Evolutionary conservation across 2,797 vertebrate species (phyloP), one percentile per base, ranked within the genome.

Genomic region (Cryptoblepharus egeriae): DNA sequence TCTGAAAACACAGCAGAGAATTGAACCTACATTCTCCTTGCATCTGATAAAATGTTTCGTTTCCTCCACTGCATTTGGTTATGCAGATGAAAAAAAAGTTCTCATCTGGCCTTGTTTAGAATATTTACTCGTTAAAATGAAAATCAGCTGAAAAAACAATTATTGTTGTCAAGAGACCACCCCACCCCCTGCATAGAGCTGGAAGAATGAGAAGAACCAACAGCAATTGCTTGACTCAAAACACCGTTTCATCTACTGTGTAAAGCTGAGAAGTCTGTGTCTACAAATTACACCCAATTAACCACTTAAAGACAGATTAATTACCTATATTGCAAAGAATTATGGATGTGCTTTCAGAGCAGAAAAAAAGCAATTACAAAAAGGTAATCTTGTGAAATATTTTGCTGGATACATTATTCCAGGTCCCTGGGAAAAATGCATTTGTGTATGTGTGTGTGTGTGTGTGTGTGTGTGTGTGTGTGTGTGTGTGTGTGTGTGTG

Each of bases 281-380:
- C 83, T 89, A 81, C 88, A 91, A 93, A 91, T 87, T 81, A 85
- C 83, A 88, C 88, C 87, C 93, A 93, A 93, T 91, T 93, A 92
- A 85, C 85, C 86, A 83, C 90, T 91, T 89, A 90, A 92, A 89
- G 90, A 91, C 91, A 75, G 90, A 93, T 92, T 91, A 93, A 88
- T 82, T 87, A 88, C 90, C 90, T 89, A 91, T 92, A 91, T 7
- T 83, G 75, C 82, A 81, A 79, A 79, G 90, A 92, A 87, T 80
- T 92, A 92, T 87, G 85, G 80, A 77, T 89, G 89, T 42, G 77
- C 85, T 92, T 87, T 84, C 84, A 84, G 64, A 0, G 28, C 1
- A 8, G 63, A 88, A 90, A 85, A 15, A 78, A 67, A 89, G 89
- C 7, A 35, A 83, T 90, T 79, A 75, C 87, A 92, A 90, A 92